Percentiles rank a stretch among this genome's conserved stretches.
Evolutionary conservation across 2,888 invertebrate genomes (phyloP).

Genomic region (Lagria hirta): DNA sequence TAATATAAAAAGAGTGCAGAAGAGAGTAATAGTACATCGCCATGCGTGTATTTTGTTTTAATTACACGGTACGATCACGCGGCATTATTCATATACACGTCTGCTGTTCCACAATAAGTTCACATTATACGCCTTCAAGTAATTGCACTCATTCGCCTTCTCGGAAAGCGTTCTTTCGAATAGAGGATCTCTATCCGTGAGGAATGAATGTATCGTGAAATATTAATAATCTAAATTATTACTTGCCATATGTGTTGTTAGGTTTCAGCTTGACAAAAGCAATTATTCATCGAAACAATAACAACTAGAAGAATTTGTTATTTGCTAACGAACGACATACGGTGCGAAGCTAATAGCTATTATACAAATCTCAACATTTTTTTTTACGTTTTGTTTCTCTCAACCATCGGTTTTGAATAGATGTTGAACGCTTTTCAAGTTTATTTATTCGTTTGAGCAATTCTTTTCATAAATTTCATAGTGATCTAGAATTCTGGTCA

Average conservation of each 20-base stretch:
- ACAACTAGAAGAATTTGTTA: no score
- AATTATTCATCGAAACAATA: conserved; percentile 13
- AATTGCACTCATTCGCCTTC: conserved; percentile 51
- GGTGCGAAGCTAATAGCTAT: no score
- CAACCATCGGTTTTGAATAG: no score
- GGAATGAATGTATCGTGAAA: conserved; percentile 30
- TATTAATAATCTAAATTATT: conserved; percentile 26
- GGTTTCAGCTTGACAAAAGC: conserved; percentile 9
- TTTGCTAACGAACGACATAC: no score
- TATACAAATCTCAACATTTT: no score
- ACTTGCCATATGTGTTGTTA: conserved; percentile 19
- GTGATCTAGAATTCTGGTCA: no score
- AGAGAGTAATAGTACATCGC: conserved; percentile 28
- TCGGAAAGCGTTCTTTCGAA: conserved; percentile 40
- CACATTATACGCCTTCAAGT: conserved; percentile 49
- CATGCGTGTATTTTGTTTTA: conserved; percentile 53
- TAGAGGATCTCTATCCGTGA: conserved; percentile 28
- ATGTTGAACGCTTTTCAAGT: no score
- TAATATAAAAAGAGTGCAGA: conserved; percentile 22
- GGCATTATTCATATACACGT: conserved; percentile 54
- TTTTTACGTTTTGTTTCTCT: no score
- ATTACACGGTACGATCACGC: conserved; percentile 52
- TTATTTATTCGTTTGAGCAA: no score
- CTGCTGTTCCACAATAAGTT: conserved; percentile 51
- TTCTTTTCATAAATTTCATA: no score